Percentiles rank a stretch among this genome's conserved stretches.
These are phyloP conservation scores for Xenus cinereus DNA, from an alignment of 2,113 vertebrate genomes.

Conservation along the genomic window DNA sequence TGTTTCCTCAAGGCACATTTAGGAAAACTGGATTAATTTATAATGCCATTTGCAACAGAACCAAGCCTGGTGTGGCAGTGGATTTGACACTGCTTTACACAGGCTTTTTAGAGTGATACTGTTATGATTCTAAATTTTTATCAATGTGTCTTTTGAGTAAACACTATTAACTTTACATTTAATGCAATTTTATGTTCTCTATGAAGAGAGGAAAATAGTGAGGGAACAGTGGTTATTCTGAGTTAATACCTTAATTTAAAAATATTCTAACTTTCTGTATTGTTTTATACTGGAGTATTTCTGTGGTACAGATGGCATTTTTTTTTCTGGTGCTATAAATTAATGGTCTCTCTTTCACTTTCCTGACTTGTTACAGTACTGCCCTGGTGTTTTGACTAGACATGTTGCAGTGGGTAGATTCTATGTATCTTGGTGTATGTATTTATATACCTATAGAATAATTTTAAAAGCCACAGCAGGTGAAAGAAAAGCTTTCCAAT, in stretches of 20 bases:
- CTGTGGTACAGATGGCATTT: background rate
- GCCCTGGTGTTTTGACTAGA: background rate
- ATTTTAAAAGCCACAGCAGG: background rate
- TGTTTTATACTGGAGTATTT: background rate
- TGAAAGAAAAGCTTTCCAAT: slow-evolving; percentile 5
- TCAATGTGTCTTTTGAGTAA: slow-evolving; percentile 60
- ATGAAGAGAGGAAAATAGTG: background rate
- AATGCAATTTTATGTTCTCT: slow-evolving; percentile 41
- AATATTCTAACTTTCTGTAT: background rate
- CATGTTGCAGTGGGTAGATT: background rate
- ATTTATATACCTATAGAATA: background rate
- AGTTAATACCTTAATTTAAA: slow-evolving; percentile 36
- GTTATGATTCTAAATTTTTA: slow-evolving; percentile 49
- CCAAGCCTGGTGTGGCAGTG: background rate
- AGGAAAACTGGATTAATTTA: slow-evolving; percentile 51
- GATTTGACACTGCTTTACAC: background rate
- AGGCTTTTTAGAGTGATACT: background rate
- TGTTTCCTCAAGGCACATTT: slow-evolving; percentile 24
- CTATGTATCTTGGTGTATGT: background rate
- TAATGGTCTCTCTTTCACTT: background rate
- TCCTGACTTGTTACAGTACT: background rate
- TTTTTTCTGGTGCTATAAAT: slow-evolving; percentile 14
- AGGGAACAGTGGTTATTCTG: slow-evolving; percentile 54
- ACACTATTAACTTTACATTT: slow-evolving; percentile 54
- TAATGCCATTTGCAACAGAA: slow-evolving; percentile 24